These are phyloP conservation scores for Orientallactaga bullata DNA, from an alignment of 2,113 vertebrate genomes.

Conservation along the genomic window DNA sequence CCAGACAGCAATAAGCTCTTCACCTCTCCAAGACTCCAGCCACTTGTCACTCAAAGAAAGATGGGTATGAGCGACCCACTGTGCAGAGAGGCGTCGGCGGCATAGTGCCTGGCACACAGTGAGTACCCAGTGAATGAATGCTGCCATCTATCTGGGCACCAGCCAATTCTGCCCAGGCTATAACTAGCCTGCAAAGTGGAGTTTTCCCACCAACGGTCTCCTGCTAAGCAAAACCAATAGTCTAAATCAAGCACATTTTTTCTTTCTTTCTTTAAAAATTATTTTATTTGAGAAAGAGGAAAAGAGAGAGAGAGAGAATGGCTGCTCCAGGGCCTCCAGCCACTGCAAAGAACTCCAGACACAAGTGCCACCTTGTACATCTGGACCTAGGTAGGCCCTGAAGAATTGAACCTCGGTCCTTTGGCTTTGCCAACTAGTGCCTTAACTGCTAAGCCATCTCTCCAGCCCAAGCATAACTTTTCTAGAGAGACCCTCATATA, in stretches of 20 bases:
- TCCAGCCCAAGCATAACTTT: too few relatives aligned
- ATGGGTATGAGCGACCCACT: rapidly evolving
- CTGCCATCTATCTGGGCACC: rapidly evolving
- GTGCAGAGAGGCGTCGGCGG: background rate
- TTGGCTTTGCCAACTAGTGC: too few relatives aligned
- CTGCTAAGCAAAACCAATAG: background rate
- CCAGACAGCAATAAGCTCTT: background rate
- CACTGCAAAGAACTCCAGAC: too few relatives aligned
- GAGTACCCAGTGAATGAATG: background rate
- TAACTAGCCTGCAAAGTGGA: background rate
- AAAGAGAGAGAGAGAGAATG: too few relatives aligned
- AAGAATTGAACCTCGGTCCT: too few relatives aligned
- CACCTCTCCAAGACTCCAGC: background rate
- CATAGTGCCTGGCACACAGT: background rate
- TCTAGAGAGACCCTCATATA: background rate
- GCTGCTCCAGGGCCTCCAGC: too few relatives aligned
- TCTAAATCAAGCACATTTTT: too few relatives aligned
- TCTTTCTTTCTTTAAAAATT: too few relatives aligned
- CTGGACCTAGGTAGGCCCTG: too few relatives aligned
- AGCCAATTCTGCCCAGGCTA: background rate
- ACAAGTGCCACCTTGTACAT: too few relatives aligned
- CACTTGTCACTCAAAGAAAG: background rate
- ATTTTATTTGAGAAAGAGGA: too few relatives aligned
- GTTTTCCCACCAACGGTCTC: background rate
- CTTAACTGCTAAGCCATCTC: too few relatives aligned